phyloP scores from a whole-genome alignment of 1,140 invertebrate genomes.

The Meloidogyne hapla region DNA sequence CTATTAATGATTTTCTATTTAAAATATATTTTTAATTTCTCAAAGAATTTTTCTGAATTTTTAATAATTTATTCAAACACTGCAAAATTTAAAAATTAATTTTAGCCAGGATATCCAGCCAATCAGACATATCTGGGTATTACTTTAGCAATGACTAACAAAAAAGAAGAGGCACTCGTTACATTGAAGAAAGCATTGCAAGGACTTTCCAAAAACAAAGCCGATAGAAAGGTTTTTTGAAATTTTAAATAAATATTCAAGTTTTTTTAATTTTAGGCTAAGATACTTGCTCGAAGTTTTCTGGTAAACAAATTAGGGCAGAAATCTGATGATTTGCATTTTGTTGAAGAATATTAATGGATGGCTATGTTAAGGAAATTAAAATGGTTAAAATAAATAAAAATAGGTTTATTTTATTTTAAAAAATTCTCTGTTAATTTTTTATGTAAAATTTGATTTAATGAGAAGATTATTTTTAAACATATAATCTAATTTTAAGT shows the following conservation, averaged over 20 bases:
- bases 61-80: no score
- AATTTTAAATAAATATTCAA: conserved; percentile 2
- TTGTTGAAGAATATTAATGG: background rate
- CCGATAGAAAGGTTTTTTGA: conserved; percentile 42
- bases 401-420: conserved; percentile 2
- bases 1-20: conserved; percentile 13
- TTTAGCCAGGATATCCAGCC: conserved; percentile 43
- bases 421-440: background rate
- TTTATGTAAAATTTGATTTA: background rate
- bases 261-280: background rate
- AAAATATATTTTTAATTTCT: no score
- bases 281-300: background rate
- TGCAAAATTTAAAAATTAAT: conserved; percentile 9
- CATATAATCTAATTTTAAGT: no score
- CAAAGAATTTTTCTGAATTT: no score
- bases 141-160: conserved; percentile 23
- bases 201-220: conserved; percentile 35
- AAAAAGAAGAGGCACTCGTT: conserved; percentile 43
- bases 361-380: background rate
- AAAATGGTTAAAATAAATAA: background rate
- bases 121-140: conserved; percentile 48
- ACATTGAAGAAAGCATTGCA: conserved; percentile 42
- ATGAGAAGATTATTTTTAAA: no score
- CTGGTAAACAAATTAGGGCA: background rate
- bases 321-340: background rate